Base-by-base conservation (phyloP, 2,888 invertebrate species). In the Sinotaia quadrata region DNA sequence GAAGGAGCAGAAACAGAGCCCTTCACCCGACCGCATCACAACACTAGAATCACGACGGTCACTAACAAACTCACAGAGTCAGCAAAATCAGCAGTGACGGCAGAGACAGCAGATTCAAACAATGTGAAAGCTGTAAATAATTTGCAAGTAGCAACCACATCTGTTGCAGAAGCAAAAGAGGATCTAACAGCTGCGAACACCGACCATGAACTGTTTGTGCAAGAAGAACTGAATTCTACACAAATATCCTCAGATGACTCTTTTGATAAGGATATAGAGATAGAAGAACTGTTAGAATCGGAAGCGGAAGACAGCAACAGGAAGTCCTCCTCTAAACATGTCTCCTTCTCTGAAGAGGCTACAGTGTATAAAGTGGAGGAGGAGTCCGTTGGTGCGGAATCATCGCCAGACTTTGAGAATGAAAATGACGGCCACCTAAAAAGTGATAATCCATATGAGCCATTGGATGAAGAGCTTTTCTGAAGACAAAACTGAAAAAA, bases 351-450 rank as follows among this genome's bases (percentile, higher is more conserved):
- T 27, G 63, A 54, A 37, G 63, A 65, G 10, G 52, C 52, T 37
- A 62, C 62, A 4, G 63, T 65, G 10, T 70, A 68, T 68, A 69
- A 72, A 58, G 62, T 74, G 27, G 49, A 62, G 29, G 54, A 67
- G 34, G 72, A 69, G 4, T 49, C 65, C 33, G 41, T 60, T 31
- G 68, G 59, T n/a, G 51, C 44, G 8, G 62, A 67, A 5, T 33
- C 51, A 15, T 31, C 29, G 4, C 34, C 49, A 10, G 59, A 61
- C 29, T 34, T 29, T 37, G 67, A 41, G 33, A 37, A 58, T 4
- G 61, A 33, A 41, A 33, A 31, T 21, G 63, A 58, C 2, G 54
- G 10, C 31, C 18, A 67, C 37, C 57, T 61, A 27, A 59, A 49
- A 54, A 66, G 49, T 12, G 57, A 57, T 60, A 70, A 71, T 10